phyloP scores from a whole-genome alignment of 2,797 vertebrate genomes.

The Fundulus diaphanus region DNA sequence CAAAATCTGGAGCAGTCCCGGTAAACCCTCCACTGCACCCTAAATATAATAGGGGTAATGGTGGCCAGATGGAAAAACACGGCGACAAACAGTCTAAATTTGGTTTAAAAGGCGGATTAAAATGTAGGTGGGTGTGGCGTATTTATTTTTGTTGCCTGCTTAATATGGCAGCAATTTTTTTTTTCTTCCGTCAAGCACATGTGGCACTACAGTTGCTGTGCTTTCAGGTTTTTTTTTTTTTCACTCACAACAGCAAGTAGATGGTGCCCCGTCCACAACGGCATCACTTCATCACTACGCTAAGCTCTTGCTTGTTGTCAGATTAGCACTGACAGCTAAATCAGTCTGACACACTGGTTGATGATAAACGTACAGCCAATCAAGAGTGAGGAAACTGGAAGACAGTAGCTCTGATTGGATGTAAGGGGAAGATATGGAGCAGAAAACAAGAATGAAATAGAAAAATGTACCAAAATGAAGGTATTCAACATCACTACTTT shows the following conservation, averaged over 20 bases:
- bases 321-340: slow-evolving; percentile 68
- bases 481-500: not conserved
- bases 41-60: slow-evolving; percentile 60
- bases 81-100: slow-evolving; percentile 29
- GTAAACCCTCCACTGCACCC: slow-evolving; percentile 38
- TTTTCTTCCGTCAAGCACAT: not conserved
- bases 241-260: not conserved
- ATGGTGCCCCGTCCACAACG: slow-evolving; percentile 11
- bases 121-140: not conserved
- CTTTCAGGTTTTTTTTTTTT: not conserved
- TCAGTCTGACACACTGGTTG: slow-evolving; percentile 44
- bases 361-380: slow-evolving; percentile 50
- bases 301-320: slow-evolving; percentile 56
- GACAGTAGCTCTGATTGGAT: not conserved
- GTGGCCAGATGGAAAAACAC: slow-evolving; percentile 45
- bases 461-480: not conserved
- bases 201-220: not conserved
- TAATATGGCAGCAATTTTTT: not conserved
- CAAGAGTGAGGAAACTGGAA: not conserved
- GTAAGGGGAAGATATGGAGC: not conserved
- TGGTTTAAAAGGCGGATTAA: slow-evolving; percentile 11
- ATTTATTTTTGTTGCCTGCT: not conserved
- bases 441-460: not conserved
- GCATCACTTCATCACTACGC: slow-evolving; percentile 10
- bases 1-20: slow-evolving; percentile 58